A percentile compares a stretch with the other conserved stretches of the same genome.
Conservation (phyloP, 2,888 invertebrate species). For the Alentia gelatinosa region DNA sequence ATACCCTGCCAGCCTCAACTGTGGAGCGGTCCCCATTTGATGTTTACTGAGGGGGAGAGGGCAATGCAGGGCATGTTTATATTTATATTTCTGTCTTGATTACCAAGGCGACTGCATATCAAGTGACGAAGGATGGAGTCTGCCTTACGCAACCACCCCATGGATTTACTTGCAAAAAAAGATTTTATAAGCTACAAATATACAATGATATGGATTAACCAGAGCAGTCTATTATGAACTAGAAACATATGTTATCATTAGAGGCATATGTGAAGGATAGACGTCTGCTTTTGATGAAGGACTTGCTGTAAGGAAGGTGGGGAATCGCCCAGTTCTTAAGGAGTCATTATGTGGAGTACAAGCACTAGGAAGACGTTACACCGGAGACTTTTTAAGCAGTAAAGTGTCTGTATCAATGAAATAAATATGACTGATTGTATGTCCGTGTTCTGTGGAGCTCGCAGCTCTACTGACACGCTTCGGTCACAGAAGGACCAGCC, state of each 20-base stretch:
- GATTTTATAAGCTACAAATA: not conserved
- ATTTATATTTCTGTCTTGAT: conserved; percentile 40
- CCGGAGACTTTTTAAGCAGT: too few relatives aligned
- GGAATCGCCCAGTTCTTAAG: too few relatives aligned
- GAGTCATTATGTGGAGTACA: too few relatives aligned
- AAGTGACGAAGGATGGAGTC: not conserved
- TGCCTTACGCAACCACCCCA: not conserved
- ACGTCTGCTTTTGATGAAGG: too few relatives aligned
- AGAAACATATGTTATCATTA: too few relatives aligned
- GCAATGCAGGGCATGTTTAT: not conserved
- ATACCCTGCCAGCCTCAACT: not conserved
- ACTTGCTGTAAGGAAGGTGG: too few relatives aligned
- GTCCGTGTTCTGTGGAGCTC: conserved; percentile 36
- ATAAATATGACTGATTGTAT: not conserved
- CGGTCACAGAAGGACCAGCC: not conserved
- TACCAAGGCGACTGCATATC: not conserved
- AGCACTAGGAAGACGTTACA: too few relatives aligned
- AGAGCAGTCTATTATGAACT: too few relatives aligned
- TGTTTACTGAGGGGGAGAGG: not conserved
- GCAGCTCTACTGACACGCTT: conserved; percentile 20
- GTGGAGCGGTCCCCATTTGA: not conserved
- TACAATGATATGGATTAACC: not conserved
- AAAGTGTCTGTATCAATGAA: too few relatives aligned
- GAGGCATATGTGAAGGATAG: too few relatives aligned
- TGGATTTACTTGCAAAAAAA: not conserved